A percentile compares a stretch with the other conserved stretches of the same genome.
Conservation (phyloP, 1,140 invertebrate genomes). For the Carposina sasakii region DNA sequence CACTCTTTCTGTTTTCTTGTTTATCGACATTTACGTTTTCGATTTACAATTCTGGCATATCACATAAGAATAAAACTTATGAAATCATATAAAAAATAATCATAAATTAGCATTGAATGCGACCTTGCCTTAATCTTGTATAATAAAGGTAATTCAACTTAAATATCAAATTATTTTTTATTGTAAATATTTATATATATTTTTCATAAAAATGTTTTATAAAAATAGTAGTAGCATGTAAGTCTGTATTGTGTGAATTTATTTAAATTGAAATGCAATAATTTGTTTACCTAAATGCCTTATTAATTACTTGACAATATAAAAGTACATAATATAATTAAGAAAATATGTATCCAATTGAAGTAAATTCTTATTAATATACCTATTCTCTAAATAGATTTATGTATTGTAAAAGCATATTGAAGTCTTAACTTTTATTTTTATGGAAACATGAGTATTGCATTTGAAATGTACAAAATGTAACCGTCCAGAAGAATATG, state of each 20-base stretch:
- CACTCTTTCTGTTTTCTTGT: neutral
- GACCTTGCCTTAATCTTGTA: conserved; percentile 45
- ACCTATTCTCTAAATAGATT: too few species aligned
- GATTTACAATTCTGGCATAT: neutral
- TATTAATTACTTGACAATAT: neutral
- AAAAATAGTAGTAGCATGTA: too few species aligned
- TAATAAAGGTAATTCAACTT: too few species aligned
- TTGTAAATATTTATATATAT: too few species aligned
- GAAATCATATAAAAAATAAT: neutral
- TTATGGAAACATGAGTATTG: too few species aligned
- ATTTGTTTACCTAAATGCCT: conserved; percentile 2
- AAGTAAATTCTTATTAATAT: neutral
- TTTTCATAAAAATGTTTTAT: too few species aligned
- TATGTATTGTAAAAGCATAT: too few species aligned
- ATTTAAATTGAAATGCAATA: too few species aligned
- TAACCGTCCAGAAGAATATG: conserved; percentile 11
- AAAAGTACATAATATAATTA: neutral
- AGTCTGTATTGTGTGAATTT: too few species aligned
- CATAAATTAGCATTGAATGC: conserved; percentile 46
- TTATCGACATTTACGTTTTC: neutral
- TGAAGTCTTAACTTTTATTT: too few species aligned
- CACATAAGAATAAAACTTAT: neutral
- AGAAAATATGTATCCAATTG: neutral
- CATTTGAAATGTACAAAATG: too few species aligned
- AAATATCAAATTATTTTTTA: too few species aligned